phyloP scores from a whole-genome alignment of 1,140 invertebrate genomes.

The Nebria ingens region DNA sequence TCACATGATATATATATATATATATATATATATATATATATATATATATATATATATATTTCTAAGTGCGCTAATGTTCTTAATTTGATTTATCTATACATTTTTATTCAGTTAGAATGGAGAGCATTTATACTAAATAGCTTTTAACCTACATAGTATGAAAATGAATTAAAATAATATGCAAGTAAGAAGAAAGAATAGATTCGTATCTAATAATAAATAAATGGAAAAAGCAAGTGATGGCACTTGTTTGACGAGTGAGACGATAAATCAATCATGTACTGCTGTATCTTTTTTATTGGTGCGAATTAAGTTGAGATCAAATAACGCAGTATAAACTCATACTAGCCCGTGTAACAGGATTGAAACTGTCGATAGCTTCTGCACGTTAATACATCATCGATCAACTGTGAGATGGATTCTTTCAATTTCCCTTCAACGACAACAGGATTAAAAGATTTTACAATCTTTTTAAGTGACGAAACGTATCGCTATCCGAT shows the following conservation, averaged over 20 bases:
- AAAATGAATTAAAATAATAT: too few species aligned
- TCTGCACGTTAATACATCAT: slow-evolving; percentile 5
- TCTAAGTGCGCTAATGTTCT: too few species aligned
- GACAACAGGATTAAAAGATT: slow-evolving; percentile 7
- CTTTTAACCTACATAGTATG: too few species aligned
- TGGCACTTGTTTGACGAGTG: too few species aligned
- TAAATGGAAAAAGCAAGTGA: too few species aligned
- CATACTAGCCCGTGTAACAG: background rate
- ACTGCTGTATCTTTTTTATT: background rate
- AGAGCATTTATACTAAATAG: too few species aligned
- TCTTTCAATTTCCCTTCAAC: background rate
- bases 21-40: too few species aligned
- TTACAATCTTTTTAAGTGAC: slow-evolving; percentile 9
- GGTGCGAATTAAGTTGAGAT: slow-evolving; percentile 1
- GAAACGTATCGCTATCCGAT: background rate
- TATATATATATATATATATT: too few species aligned
- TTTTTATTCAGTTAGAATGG: too few species aligned
- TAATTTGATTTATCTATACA: too few species aligned
- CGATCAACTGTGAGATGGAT: slow-evolving; percentile 5
- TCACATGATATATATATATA: background rate
- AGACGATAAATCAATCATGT: slow-evolving; percentile 3
- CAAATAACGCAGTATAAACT: background rate
- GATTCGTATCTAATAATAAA: too few species aligned
- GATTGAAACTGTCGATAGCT: slow-evolving; percentile 1
- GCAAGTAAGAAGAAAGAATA: too few species aligned